These are phyloP conservation scores for Malurus elegans DNA, from an alignment of 2,113 vertebrate genomes.

Conservation along the genomic window DNA sequence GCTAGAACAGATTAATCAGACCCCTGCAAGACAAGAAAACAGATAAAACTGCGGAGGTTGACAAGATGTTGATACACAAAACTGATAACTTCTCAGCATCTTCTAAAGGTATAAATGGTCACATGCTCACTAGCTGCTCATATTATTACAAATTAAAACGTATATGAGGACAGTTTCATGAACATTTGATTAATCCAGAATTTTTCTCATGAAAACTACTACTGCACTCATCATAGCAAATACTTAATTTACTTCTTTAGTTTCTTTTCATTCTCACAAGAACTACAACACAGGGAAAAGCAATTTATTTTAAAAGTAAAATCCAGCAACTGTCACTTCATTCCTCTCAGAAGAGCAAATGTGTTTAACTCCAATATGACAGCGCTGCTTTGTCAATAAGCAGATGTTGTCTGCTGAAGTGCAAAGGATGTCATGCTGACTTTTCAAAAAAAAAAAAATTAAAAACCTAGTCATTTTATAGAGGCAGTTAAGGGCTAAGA, in stretches of 20 bases:
- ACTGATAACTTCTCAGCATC: not conserved
- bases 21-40: not conserved
- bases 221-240: not conserved
- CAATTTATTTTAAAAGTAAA: not conserved
- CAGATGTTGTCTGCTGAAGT: not conserved
- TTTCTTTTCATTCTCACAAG: not conserved
- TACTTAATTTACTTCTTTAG: not conserved
- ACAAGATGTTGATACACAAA: not conserved
- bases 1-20: conserved; percentile 9
- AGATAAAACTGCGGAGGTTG: conserved; percentile 4
- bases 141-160: not conserved
- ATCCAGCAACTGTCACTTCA: not conserved
- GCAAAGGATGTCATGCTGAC: not conserved
- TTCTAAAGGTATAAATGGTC: not conserved
- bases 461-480: not conserved
- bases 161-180: not conserved
- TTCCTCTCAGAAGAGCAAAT: not conserved
- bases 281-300: not conserved
- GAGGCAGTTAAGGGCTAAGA: not conserved
- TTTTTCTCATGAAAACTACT: not conserved
- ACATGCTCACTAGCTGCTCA: not conserved
- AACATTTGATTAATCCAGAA: not conserved
- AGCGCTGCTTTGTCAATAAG: not conserved
- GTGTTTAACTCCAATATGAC: not conserved
- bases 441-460: not conserved